These are phyloP conservation scores for Scarus forsteni DNA, from an alignment of 2,797 vertebrate species.

Conservation along the genomic window DNA sequence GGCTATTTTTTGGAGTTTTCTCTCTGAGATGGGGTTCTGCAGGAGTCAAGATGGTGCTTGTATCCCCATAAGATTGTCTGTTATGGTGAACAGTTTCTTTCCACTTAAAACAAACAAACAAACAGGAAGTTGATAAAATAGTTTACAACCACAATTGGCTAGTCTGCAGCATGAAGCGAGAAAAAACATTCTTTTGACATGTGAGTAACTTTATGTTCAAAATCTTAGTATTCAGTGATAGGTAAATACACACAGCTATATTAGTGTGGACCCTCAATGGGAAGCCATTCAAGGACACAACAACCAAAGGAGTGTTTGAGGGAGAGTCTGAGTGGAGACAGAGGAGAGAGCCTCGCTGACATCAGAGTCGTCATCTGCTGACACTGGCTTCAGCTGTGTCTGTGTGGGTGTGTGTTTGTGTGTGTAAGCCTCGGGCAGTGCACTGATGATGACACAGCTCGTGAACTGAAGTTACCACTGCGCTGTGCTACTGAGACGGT, in stretches of 20 bases:
- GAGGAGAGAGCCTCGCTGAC: constrained; percentile 53
- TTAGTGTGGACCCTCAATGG: constrained; percentile 6
- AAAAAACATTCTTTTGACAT: too few species aligned
- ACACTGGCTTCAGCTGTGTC: constrained; percentile 40
- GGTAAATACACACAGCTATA: neutral
- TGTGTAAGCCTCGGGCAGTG: constrained; percentile 53
- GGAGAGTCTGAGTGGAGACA: constrained; percentile 38
- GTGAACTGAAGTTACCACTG: constrained; percentile 56
- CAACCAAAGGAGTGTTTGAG: constrained; percentile 18
- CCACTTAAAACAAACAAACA: too few species aligned
- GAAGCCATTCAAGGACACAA: constrained; percentile 44
- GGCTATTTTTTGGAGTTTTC: too few species aligned
- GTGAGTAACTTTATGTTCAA: neutral
- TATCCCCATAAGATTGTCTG: too few species aligned
- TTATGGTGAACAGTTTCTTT: too few species aligned
- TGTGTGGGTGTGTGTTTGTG: constrained; percentile 23
- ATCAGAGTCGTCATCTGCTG: constrained; percentile 69
- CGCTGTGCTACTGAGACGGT: constrained; percentile 20
- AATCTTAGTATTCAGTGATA: neutral
- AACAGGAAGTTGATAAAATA: too few species aligned
- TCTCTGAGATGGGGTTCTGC: too few species aligned
- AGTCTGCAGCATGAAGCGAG: too few species aligned
- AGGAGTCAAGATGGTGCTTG: too few species aligned
- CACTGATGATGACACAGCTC: constrained; percentile 63
- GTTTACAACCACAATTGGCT: too few species aligned